Conservation (phyloP, 2,888 invertebrate genomes). For the Trichopoda pennipes region DNA sequence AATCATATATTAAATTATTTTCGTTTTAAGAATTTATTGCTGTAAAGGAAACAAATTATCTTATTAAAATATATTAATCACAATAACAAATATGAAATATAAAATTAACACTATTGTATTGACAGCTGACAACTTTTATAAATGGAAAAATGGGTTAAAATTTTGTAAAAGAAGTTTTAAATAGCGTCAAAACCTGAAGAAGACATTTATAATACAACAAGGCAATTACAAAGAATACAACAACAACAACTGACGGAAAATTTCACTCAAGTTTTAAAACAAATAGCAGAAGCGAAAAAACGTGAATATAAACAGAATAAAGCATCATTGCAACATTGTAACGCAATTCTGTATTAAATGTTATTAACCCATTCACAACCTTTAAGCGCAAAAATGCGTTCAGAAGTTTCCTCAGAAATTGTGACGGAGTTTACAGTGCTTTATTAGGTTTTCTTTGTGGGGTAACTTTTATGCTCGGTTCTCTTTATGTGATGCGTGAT, state of each 20-base stretch:
- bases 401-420: too few species aligned
- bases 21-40: slow-evolving; percentile 11
- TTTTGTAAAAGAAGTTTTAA: slow-evolving; percentile 5
- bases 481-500: too few species aligned
- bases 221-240: slow-evolving; percentile 28
- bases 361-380: not conserved
- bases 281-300: slow-evolving; percentile 5
- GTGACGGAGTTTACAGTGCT: too few species aligned
- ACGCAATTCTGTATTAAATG: slow-evolving; percentile 13
- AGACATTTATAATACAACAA: slow-evolving; percentile 45
- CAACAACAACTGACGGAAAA: slow-evolving; percentile 4
- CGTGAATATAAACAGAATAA: not conserved
- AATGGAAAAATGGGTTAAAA: slow-evolving; percentile 63
- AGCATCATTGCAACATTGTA: not conserved
- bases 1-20: slow-evolving; percentile 14
- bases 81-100: slow-evolving; percentile 41
- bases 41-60: slow-evolving; percentile 51
- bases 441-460: too few species aligned
- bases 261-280: not conserved
- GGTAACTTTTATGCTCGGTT: too few species aligned
- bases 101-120: slow-evolving; percentile 57
- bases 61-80: slow-evolving; percentile 3
- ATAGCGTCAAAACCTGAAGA: slow-evolving; percentile 18
- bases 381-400: too few species aligned
- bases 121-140: slow-evolving; percentile 38